These are phyloP conservation scores for Takifugu bimaculatus DNA, from an alignment of 2,113 vertebrate species.

Conservation along the genomic window DNA sequence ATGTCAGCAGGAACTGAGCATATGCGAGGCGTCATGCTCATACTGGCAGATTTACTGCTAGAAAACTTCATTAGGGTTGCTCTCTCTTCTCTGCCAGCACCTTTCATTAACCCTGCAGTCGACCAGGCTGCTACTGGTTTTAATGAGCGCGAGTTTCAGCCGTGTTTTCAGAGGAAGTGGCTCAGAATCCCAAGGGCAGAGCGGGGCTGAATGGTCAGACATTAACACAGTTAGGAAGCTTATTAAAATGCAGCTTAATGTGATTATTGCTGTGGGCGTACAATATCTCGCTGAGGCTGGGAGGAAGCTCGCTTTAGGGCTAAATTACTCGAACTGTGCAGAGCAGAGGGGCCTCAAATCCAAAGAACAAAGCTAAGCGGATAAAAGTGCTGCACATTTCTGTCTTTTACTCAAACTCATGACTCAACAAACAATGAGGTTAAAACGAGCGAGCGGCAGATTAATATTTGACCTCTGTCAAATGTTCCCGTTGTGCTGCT, in stretches of 20 bases:
- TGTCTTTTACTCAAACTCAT: not conserved
- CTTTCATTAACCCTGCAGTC: constrained; percentile 44
- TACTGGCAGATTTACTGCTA: constrained; percentile 9
- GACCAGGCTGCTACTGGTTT: constrained; percentile 24
- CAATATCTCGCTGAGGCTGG: constrained; percentile 9
- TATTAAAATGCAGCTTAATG: constrained; percentile 59
- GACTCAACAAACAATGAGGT: constrained; percentile 24
- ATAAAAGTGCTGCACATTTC: constrained; percentile 8
- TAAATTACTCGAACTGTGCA: constrained; percentile 25
- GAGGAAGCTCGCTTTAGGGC: constrained; percentile 2
- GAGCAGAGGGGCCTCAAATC: constrained; percentile 13
- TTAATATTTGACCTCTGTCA: constrained; percentile 33
- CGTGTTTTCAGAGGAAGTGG: constrained; percentile 43
- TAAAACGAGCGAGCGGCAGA: constrained; percentile 31
- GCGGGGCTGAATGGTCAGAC: constrained; percentile 25
- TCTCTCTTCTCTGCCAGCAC: constrained; percentile 39
- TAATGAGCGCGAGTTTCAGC: constrained; percentile 45
- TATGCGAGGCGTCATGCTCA: constrained; percentile 16
- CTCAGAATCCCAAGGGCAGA: constrained; percentile 30
- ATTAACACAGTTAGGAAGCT: constrained; percentile 36
- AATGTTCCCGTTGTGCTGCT: constrained; percentile 2
- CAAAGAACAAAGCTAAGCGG: constrained; percentile 14
- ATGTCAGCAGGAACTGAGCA: constrained; percentile 21
- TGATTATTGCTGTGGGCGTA: constrained; percentile 26
- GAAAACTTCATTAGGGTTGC: constrained; percentile 36